Evolutionary conservation across 2,888 invertebrate genomes (phyloP).

Genomic region (Bombylius major): DNA sequence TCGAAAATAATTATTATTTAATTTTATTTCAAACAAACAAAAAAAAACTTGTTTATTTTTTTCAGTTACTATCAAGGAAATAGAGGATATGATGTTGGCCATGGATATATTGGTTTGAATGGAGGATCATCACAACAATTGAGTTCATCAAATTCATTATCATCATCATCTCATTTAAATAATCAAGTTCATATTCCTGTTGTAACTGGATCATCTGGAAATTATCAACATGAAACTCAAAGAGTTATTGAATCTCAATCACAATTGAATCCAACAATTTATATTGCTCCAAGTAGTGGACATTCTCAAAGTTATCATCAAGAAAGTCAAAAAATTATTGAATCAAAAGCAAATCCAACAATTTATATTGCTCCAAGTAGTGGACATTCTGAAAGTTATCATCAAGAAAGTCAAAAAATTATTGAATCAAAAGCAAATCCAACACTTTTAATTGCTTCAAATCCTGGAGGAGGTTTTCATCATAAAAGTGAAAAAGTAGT

Average conservation of each 20-base stretch:
- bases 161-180: background rate
- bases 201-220: background rate
- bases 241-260: background rate
- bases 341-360: slow-evolving; percentile 1
- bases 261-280: background rate
- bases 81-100: slow-evolving; percentile 7
- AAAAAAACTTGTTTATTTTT: background rate
- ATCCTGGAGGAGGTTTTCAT: slow-evolving; percentile 13
- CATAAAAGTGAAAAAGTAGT: slow-evolving; percentile 18
- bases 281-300: background rate
- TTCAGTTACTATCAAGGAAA: background rate
- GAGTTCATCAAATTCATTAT: slow-evolving; percentile 3
- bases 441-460: slow-evolving; percentile 16
- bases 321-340: background rate
- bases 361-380: slow-evolving; percentile 9
- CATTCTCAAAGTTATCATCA: slow-evolving; percentile 4
- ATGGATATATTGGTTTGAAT: slow-evolving; percentile 12
- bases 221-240: background rate
- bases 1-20: background rate
- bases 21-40: background rate
- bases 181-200: too few relatives aligned
- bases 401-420: slow-evolving; percentile 23
- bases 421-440: slow-evolving; percentile 20
- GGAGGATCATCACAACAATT: background rate
- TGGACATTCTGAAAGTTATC: slow-evolving; percentile 22